Evolutionary conservation across 2,113 vertebrate genomes (phyloP).

Genomic region (Micromys minutus): DNA sequence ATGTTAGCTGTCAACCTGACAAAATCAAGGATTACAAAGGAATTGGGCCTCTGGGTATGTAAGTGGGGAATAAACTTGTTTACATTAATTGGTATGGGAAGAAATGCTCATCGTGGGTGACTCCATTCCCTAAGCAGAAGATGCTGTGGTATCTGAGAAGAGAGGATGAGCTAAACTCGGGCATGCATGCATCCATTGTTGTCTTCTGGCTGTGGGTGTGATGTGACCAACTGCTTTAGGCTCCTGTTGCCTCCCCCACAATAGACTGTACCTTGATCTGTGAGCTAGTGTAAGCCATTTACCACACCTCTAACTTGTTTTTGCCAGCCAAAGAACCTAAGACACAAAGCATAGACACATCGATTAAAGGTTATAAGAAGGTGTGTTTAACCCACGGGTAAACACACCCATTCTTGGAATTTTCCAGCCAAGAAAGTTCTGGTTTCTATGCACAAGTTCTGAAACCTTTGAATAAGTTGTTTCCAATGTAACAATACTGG

Average conservation of each 20-base stretch:
- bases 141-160: neutral
- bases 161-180: neutral
- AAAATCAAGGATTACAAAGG: neutral
- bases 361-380: neutral
- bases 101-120: neutral
- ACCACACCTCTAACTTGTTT: neutral
- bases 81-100: neutral
- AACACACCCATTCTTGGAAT: neutral
- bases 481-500: neutral
- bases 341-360: fast-evolving
- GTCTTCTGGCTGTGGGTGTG: neutral
- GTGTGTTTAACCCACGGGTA: neutral
- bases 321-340: neutral
- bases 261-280: neutral
- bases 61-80: neutral
- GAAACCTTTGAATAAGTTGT: neutral
- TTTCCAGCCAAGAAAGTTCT: neutral
- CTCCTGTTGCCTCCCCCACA: neutral
- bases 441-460: neutral
- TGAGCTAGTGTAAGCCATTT: neutral
- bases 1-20: neutral
- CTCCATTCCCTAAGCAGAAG: neutral
- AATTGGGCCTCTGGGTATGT: neutral
- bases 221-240: no score
- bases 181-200: neutral